A percentile compares a stretch with the other conserved stretches of the same genome.
Conservation (phyloP, 1,140 invertebrate species). For the Calycopis cecrops region DNA sequence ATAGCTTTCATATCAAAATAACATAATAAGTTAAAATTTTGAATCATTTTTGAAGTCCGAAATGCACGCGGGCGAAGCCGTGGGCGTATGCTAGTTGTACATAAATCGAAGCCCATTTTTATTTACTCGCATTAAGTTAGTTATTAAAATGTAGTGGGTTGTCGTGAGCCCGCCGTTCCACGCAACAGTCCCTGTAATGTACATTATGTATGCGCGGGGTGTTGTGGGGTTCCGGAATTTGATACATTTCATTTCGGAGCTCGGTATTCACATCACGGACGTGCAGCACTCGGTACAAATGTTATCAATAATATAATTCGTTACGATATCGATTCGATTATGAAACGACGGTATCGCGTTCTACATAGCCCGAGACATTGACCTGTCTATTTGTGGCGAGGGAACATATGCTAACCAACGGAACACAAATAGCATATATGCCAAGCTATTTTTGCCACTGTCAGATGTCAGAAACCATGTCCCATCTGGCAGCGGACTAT, state of each 20-base stretch:
- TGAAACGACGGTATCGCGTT: conserved; percentile 21
- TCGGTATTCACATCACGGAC: not conserved
- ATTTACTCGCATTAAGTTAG: not conserved
- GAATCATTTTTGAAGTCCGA: too few relatives aligned
- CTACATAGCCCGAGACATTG: conserved; percentile 53
- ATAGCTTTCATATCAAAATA: too few relatives aligned
- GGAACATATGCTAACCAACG: conserved; percentile 34
- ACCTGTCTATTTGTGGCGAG: conserved; percentile 54
- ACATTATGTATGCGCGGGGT: not conserved
- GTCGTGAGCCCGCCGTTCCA: too few relatives aligned
- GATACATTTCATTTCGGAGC: too few relatives aligned
- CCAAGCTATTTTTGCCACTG: conserved; percentile 49
- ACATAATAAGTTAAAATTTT: too few relatives aligned
- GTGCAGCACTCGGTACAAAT: not conserved
- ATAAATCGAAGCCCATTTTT: too few relatives aligned
- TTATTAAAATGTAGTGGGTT: too few relatives aligned
- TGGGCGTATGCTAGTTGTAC: too few relatives aligned
- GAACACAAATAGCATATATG: conserved; percentile 43
- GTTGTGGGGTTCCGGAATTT: too few relatives aligned
- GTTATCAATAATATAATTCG: not conserved
- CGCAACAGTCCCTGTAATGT: not conserved
- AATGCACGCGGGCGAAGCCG: too few relatives aligned
- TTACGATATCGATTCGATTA: conserved; percentile 20
- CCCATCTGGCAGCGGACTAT: conserved; percentile 31
- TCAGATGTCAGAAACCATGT: conserved; percentile 39